phyloP scores from a whole-genome alignment of 2,797 vertebrate species.

The Tokudaia muenninki region DNA sequence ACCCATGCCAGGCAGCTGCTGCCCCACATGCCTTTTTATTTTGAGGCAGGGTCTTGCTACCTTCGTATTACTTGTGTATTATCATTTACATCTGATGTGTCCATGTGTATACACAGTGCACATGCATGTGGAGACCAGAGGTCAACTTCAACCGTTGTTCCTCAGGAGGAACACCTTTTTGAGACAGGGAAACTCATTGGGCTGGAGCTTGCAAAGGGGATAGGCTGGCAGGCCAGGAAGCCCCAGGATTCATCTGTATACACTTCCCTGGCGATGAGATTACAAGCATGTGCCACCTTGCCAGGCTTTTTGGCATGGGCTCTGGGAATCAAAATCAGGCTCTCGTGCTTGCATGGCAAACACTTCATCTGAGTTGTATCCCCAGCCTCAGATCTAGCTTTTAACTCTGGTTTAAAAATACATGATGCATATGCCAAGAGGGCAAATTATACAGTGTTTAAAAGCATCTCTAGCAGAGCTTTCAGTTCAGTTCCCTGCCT shows the following conservation, averaged over 20 bases:
- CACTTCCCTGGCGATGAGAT: background rate
- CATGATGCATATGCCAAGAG: background rate
- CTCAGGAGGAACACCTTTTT: background rate
- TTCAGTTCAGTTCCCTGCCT: background rate
- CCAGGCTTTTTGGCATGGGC: background rate
- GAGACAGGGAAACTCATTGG: background rate
- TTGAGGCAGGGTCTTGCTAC: background rate
- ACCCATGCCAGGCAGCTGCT: background rate
- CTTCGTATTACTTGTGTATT: background rate
- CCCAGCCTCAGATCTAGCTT: background rate
- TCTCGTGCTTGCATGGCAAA: too few relatives aligned
- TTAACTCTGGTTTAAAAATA: conserved; percentile 53
- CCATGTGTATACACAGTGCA: background rate
- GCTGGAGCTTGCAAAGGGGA: background rate
- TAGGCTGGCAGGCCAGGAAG: background rate
- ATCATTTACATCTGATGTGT: background rate
- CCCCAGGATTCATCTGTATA: background rate
- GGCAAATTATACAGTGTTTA: background rate
- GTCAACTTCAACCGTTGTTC: too few relatives aligned
- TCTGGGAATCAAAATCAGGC: background rate
- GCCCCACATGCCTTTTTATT: background rate
- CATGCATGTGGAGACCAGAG: background rate
- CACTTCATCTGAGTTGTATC: background rate
- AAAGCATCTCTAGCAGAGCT: conserved; percentile 35
- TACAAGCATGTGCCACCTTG: background rate